Evolutionary conservation across 2,888 invertebrate genomes (phyloP).

Genomic region (Oegoconia quadripuncta): DNA sequence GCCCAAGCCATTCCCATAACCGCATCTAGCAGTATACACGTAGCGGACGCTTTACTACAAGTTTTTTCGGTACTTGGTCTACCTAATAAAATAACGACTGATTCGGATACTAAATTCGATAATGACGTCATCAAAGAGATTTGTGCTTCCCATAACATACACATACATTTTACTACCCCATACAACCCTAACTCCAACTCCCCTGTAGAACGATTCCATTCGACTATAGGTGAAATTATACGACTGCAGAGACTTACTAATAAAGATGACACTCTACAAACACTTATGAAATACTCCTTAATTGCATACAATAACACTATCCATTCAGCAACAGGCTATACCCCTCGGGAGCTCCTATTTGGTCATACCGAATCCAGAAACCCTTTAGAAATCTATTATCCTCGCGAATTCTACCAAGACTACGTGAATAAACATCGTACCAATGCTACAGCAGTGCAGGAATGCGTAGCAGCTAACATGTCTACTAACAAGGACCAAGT

Average conservation of each 20-base stretch:
- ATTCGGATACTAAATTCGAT: slow-evolving; percentile 8
- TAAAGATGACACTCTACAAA: slow-evolving; percentile 2
- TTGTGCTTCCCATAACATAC: slow-evolving; percentile 19
- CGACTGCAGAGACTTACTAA: slow-evolving; percentile 18
- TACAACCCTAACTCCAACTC: slow-evolving; percentile 25
- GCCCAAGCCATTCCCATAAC: slow-evolving; percentile 19
- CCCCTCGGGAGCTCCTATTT: slow-evolving; percentile 12
- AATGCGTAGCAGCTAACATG: no score
- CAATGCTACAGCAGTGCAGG: slow-evolving; percentile 8
- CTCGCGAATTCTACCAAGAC: slow-evolving; percentile 7
- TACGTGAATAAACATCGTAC: slow-evolving; percentile 13
- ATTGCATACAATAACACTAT: slow-evolving; percentile 9
- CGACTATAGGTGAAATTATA: slow-evolving; percentile 16
- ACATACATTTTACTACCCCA: slow-evolving; percentile 23
- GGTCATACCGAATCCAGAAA: slow-evolving; percentile 5
- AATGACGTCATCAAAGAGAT: slow-evolving; percentile 18
- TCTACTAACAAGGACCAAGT: no score
- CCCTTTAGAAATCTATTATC: slow-evolving; percentile 2
- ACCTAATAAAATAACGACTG: slow-evolving; percentile 4
- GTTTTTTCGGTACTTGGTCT: slow-evolving; percentile 14
- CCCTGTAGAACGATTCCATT: slow-evolving; percentile 21
- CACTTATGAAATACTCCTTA: slow-evolving; percentile 5
- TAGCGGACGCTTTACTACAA: slow-evolving; percentile 16
- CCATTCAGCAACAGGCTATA: slow-evolving; percentile 6
- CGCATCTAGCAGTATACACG: slow-evolving; percentile 11